Base-by-base conservation (phyloP, 1,140 invertebrate genomes). In the Vanessa atalanta region DNA sequence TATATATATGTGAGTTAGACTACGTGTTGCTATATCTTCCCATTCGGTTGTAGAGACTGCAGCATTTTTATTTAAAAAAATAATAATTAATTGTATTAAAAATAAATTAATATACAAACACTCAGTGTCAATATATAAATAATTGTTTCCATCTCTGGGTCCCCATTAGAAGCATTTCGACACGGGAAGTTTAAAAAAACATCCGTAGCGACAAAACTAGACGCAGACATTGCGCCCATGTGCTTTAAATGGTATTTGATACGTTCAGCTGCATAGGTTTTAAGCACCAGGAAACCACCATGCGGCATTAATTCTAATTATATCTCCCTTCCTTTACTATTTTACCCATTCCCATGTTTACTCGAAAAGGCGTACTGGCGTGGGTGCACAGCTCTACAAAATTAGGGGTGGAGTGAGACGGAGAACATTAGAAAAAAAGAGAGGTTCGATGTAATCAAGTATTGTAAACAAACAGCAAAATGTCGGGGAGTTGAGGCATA, bases 301-400 rank as follows among this genome's bases (percentile, higher is more conserved):
- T 74, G 76, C 80, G 74, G 83, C 84, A 85, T 88, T 88, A 83
- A 86, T 90, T 91, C 89, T 92, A 91, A 92, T 92, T 91, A 91
- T 91, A 91, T 83, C 87, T 83, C 88, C 83, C 89, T 90, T 82
- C 83, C 83, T 85, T 86, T 87, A 87, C 88, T 91, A 91, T 92
- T 61, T 91, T 90, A 85, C 85, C 79, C 82, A 89, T 89, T 88
- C 82, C 81, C 81, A 84, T 92, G 88, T 92, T 90, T 92, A 92
- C 89, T 88, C 83, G 82, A 88, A 88, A 89, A 90, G 89, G 85
- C 88, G 86, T 80, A 83, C 73, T 83, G 77, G 84, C 88, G 88
- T 91, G 87, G 88, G 88, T 88, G 87, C 84, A 76, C 83, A 76
- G 79, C 68, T 79, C 81, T 77, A 87, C 88, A 88, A 88, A 90